A percentile compares a stretch with the other conserved stretches of the same genome.
Evolutionary conservation across 2,113 vertebrate genomes (phyloP).

Genomic region (Agelaius tricolor): DNA sequence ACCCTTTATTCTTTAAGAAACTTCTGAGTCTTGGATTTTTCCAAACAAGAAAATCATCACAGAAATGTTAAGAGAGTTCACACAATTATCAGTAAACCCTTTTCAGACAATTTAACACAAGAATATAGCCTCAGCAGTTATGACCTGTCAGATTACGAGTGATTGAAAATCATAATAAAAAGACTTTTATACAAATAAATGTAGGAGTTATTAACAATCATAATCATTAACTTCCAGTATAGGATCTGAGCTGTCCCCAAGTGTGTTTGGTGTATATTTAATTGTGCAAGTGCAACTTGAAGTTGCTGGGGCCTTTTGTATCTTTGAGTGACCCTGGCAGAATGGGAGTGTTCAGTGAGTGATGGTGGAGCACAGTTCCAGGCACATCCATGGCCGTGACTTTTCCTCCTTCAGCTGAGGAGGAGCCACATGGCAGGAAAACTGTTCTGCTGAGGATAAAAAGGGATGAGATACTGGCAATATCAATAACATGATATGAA

Average conservation of each 20-base stretch:
- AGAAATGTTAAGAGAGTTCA: neutral
- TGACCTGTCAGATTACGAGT: neutral
- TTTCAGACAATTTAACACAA: neutral
- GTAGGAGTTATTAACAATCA: neutral
- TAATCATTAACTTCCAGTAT: neutral
- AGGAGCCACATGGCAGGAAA: neutral
- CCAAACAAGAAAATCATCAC: neutral
- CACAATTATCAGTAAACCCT: neutral
- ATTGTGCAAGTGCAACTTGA: neutral
- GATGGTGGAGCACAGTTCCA: accelerated
- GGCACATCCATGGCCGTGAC: accelerated
- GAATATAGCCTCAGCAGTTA: neutral
- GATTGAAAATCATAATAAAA: neutral
- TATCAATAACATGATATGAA: neutral
- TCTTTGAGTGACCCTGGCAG: neutral
- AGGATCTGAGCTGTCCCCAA: neutral
- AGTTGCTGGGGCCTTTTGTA: neutral
- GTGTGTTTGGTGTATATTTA: neutral
- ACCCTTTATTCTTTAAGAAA: neutral
- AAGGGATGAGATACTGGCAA: neutral
- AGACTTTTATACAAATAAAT: neutral
- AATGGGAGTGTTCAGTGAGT: neutral
- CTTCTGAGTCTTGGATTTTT: neutral
- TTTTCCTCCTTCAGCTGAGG: neutral
- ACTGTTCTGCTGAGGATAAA: neutral